Base-by-base conservation (phyloP, 1,140 invertebrate genomes). In the Carposina sasakii region DNA sequence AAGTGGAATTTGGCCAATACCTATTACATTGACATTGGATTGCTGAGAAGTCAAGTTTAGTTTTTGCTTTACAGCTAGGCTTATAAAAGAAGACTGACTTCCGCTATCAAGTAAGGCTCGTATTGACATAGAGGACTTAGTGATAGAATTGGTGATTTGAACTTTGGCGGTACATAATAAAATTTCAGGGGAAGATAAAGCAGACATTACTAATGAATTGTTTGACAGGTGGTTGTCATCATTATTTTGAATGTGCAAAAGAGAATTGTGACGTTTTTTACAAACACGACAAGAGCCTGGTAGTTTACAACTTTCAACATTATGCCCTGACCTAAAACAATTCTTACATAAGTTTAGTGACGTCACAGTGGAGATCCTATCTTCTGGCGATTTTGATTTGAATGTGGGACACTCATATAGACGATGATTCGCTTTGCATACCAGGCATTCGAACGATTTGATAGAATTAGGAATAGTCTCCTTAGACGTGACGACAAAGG, bases 111-210 rank as follows among this genome's bases (percentile, higher is more conserved):
- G 20, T 3, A 46, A 13, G 17, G 28, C 30, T 15, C 21, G 36
- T 10, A 37, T 34, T 13, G 15, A 21, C 12, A 37, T 22, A 13
- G 3, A 37, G n/a, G 15, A 37, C 23, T 37, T 37, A 12, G 13
- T 37, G 3, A 2, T 8, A 24, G 45, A 34, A 33, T 47, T 47
- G 19, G 37, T 8, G 3, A 47, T 36, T 16, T 45, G 17, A 45
- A 45, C 23, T 45, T 33, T 19, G 8, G 42, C 42, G 21, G 42
- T 45, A 4, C 28, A 47, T 3, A 47, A 19, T 23, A 47, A 16
- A 5, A 36, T 24, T 37, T 47, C 33, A 37, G 20, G 15, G n/a
- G 5, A 17, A 15, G 6, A 19, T 8, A 47, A 13, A n/a, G 13
- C 28, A 24, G 44, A 10, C 10, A 20, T 34, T 23, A 21, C 30